These are phyloP conservation scores for Diplodus sargus DNA, from an alignment of 2,797 vertebrate genomes.

Conservation along the genomic window DNA sequence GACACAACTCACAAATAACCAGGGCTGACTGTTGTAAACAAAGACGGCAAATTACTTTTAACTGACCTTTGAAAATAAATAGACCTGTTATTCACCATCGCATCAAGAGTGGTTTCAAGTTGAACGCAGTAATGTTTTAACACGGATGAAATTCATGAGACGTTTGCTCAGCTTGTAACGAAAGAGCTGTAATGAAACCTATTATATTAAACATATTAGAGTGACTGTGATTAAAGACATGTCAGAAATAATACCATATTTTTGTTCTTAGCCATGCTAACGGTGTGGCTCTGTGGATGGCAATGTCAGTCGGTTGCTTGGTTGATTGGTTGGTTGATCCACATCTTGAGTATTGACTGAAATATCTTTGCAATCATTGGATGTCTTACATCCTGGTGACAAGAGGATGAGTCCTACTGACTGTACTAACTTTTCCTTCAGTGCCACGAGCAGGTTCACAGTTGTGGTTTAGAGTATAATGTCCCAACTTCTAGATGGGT, in stretches of 20 bases:
- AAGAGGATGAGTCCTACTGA: background rate
- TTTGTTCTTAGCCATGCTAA: background rate
- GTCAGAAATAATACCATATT: background rate
- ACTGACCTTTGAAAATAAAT: slow-evolving; percentile 38
- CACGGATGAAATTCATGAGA: slow-evolving; percentile 13
- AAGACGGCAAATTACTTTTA: slow-evolving; percentile 31
- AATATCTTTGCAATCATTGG: background rate
- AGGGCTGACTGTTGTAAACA: slow-evolving; percentile 29
- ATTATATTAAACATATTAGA: background rate
- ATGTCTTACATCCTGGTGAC: background rate
- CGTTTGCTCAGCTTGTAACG: slow-evolving; percentile 10
- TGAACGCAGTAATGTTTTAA: slow-evolving; percentile 2
- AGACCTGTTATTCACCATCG: slow-evolving; percentile 12
- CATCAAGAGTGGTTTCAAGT: slow-evolving; percentile 21
- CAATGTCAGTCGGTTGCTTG: background rate
- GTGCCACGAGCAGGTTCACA: background rate
- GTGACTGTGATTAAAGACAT: background rate
- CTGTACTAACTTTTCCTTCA: background rate
- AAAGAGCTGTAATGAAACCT: background rate
- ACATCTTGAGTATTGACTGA: background rate
- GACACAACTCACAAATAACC: slow-evolving; percentile 28
- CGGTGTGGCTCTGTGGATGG: background rate
- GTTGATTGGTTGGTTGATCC: background rate
- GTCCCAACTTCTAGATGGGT: background rate
- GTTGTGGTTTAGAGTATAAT: background rate